Evolutionary conservation across 2,888 invertebrate species (phyloP), one percentile per base, ranked within the genome.

Genomic region (Merodon equestris): DNA sequence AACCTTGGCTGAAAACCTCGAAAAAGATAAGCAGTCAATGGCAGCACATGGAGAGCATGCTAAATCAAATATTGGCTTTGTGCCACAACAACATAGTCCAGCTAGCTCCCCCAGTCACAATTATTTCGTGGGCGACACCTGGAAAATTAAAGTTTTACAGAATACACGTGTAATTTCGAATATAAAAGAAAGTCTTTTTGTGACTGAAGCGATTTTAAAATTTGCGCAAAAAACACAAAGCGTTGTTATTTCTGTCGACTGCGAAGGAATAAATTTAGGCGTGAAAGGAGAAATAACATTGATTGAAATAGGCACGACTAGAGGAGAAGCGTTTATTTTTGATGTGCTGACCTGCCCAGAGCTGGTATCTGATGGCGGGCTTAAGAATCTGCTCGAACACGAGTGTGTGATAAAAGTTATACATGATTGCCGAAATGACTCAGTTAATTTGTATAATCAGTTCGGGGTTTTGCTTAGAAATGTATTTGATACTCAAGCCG

Each of bases 401-500:
- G 92, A 93, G 64, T 92, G 92, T 88, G 93, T 97, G 76, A 91
- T 95, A 68, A 97, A 97, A 91, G 95, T 97, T 64, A 94, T 96
- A 85, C 97, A 97, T 87, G 97, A 97, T 87, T 97, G 97, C 86
- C 92, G 96, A 81, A 97, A 96, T 88, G 96, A 96, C 90, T 95
- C 96, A 72, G 94, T 94, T 51, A 96, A 96, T 90, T 91, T 97
- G 83, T 94, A 93, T 89, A 92, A 93, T 87, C 97, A 97, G 86
- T 97, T 94, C 90, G 94, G 94, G 83, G 95, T 97, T 82, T 92
- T 93, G 61, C 89, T 97, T 84, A 92, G 92, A 81, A 95, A 94
- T 89, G 95, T 97, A 57, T 97, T 97, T 88, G 97, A 97, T 87
- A 97, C 97, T 38, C 97, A 96, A 90, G 94, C 95, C 40, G 97